Evolutionary conservation across 2,888 invertebrate species (phyloP), one percentile per base, ranked within the genome.

Genomic region (Hirtodrosophila histrioides): DNA sequence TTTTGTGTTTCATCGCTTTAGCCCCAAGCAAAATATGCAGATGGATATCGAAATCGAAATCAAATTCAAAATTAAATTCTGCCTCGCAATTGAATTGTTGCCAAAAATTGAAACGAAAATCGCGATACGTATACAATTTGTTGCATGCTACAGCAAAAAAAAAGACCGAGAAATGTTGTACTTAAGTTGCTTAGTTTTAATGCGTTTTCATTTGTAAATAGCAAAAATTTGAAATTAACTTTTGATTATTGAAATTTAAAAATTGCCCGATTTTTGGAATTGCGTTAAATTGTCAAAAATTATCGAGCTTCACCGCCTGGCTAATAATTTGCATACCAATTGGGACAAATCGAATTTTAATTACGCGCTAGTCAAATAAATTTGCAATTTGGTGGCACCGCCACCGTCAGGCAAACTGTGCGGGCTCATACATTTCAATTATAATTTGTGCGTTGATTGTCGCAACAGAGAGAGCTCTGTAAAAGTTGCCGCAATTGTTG

Each of bases 301-400:
- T 9, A 8, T 24, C 10, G n/a, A 9, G 23, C 17, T 23, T 53
- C 8, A 17, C 8, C 31, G 62, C 10, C 29, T 9, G 37, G 17
- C 36, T 37, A 43, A 63, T 65, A 66, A 71, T 79, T 83, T 63
- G 55, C 63, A 69, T 67, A 62, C 50, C 62, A 69, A 70, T 50
- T 44, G 44, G 24, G 46, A 31, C 61, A 60, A 71, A 82, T 85
- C 62, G 41, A 68, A 86, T 86, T 87, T 69, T 69, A 71, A 78
- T 82, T 81, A 78, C 53, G 62, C 41, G 31, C 58, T 45, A 55
- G 51, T 33, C 55, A 72, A 74, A 87, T 68, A 60, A 81, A 68
- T 74, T 66, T 55, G 31, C 50, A 82, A 68, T 77, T 72, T 81
- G 12, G 49, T 37, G 71, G 44, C 53, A 27, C 23, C 17, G 51